Percentiles rank a stretch among this genome's conserved stretches.
These are phyloP conservation scores for Halichoerus grypus DNA, from an alignment of 2,113 vertebrate genomes.

Conservation along the genomic window DNA sequence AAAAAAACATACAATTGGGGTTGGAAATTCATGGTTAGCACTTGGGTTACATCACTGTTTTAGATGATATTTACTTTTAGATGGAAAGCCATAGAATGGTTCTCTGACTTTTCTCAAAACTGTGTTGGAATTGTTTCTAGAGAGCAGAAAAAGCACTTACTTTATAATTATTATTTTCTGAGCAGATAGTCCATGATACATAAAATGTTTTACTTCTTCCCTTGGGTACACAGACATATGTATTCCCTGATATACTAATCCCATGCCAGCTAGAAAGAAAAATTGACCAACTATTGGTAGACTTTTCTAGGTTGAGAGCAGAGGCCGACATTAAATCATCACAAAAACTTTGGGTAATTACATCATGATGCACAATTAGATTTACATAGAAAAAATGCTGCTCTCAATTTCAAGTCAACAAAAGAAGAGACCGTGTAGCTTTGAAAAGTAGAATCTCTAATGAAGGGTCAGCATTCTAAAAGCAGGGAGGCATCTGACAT, in stretches of 20 bases:
- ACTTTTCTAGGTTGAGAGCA: slow-evolving; percentile 49
- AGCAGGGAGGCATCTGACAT: neutral
- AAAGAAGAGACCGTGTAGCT: neutral
- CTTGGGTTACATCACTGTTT: slow-evolving; percentile 28
- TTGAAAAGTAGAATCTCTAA: neutral
- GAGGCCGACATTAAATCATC: slow-evolving; percentile 27
- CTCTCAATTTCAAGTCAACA: slow-evolving; percentile 24
- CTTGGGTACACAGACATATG: neutral
- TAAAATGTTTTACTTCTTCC: slow-evolving; percentile 30
- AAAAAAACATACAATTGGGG: slow-evolving; percentile 34
- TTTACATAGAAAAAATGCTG: slow-evolving; percentile 28
- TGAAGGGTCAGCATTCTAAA: neutral
- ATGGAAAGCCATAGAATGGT: neutral
- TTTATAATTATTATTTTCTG: slow-evolving; percentile 36
- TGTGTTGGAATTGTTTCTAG: slow-evolving; percentile 36
- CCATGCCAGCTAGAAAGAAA: slow-evolving; percentile 31
- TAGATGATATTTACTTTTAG: slow-evolving; percentile 31
- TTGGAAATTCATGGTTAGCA: slow-evolving; percentile 52
- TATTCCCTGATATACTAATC: slow-evolving; percentile 47
- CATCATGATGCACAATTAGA: neutral
- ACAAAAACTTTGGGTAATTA: slow-evolving; percentile 51
- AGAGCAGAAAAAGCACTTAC: neutral
- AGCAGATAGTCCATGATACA: slow-evolving; percentile 15
- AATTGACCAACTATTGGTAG: neutral
- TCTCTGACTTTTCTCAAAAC: slow-evolving; percentile 52